Percentiles rank a stretch among this genome's conserved stretches.
Evolutionary conservation across 2,888 invertebrate species (phyloP).

Genomic region (Melolontha melolontha): DNA sequence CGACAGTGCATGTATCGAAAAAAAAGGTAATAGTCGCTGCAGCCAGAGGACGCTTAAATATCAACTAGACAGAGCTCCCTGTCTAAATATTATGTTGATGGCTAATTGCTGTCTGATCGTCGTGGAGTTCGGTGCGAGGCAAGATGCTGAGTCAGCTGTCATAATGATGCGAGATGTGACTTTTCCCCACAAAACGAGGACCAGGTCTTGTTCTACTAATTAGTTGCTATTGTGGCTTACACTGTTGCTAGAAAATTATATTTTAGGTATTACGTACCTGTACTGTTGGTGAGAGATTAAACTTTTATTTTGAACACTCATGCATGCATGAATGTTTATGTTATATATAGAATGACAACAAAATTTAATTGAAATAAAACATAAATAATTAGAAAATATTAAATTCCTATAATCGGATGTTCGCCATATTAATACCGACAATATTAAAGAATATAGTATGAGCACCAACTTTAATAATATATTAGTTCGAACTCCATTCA

Average conservation of each 20-base stretch:
- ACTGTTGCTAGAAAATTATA: conserved; percentile 15
- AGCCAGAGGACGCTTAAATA: conserved; percentile 20
- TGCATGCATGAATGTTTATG: no score
- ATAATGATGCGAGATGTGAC: conserved; percentile 32
- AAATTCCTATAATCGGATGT: no score
- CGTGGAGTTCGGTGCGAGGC: background rate
- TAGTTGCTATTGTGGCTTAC: conserved; percentile 23
- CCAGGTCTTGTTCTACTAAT: conserved; percentile 30
- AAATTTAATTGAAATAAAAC: no score
- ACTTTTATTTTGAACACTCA: no score
- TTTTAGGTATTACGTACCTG: background rate
- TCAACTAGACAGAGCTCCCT: conserved; percentile 26
- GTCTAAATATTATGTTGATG: conserved; percentile 37
- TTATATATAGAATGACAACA: no score
- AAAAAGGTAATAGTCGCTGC: conserved; percentile 11
- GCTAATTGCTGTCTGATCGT: conserved; percentile 28
- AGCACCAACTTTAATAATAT: no score
- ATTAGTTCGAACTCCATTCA: no score
- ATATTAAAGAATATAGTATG: no score
- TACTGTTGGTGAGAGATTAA: no score
- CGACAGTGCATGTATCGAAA: background rate
- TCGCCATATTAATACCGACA: no score
- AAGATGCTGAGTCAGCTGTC: conserved; percentile 36
- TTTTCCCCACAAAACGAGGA: conserved; percentile 23
- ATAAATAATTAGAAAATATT: no score